phyloP scores from a whole-genome alignment of 1,140 invertebrate genomes.

The Acyrthosiphon pisum region DNA sequence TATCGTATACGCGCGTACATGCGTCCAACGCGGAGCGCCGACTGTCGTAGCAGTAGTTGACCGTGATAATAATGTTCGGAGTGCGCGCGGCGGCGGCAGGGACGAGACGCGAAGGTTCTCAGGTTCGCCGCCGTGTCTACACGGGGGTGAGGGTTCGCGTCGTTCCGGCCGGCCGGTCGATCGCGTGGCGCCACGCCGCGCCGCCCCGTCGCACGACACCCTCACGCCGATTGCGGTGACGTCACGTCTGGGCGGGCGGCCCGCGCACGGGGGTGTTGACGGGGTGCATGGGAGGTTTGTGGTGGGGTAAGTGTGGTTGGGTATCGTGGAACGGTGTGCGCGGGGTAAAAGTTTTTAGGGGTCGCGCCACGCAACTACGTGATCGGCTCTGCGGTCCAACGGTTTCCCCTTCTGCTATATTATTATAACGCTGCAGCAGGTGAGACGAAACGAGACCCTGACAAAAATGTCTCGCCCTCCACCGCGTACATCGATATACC shows the following conservation, averaged over 20 bases:
- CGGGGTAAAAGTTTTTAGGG: conserved; percentile 38
- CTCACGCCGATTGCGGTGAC: not conserved
- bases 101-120: not conserved
- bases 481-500: not conserved
- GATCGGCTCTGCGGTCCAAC: conserved; percentile 24
- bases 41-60: not conserved
- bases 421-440: not conserved
- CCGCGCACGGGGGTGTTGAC: not conserved
- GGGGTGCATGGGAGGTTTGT: not conserved
- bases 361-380: not conserved
- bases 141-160: conserved; percentile 24
- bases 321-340: not conserved
- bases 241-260: conserved; percentile 12
- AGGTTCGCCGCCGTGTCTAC: not conserved
- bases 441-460: not conserved
- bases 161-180: conserved; percentile 35
- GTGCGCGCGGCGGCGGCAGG: not conserved
- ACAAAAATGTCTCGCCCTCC: conserved; percentile 17
- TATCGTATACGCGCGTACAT: not conserved
- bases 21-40: conserved; percentile 2
- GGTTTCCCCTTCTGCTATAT: not conserved
- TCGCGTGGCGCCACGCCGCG: conserved; percentile 45
- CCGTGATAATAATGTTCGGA: not conserved
- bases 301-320: not conserved
- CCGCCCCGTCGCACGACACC: not conserved